Evolutionary conservation across 2,113 vertebrate species (phyloP).

Genomic region (Camelus dromedarius): DNA sequence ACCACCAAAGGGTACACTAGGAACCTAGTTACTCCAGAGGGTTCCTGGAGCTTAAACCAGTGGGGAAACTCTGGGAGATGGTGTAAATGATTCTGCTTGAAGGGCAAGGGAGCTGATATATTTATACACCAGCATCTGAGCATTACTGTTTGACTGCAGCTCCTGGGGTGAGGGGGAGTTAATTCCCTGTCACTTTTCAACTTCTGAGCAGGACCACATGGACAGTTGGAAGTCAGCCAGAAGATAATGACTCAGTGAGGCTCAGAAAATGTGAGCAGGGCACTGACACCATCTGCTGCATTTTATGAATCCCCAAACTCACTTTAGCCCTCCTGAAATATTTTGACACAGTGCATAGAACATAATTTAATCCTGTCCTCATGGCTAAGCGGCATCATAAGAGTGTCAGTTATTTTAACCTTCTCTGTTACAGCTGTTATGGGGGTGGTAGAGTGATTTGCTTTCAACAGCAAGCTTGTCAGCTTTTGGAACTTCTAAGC

Average conservation of each 20-base stretch:
- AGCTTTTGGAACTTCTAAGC: not conserved
- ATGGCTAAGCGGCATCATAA: not conserved
- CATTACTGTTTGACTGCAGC: not conserved
- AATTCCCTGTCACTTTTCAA: not conserved
- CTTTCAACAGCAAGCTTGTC: not conserved
- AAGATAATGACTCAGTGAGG: not conserved
- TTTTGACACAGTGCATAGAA: not conserved
- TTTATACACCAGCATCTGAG: not conserved
- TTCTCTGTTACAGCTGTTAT: not conserved
- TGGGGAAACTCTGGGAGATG: not conserved
- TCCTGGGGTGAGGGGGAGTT: fast-evolving
- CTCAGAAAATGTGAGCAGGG: not conserved
- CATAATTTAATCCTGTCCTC: not conserved
- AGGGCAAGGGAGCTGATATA: fast-evolving
- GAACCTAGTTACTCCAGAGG: not conserved
- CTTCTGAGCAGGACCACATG: not conserved
- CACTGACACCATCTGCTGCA: fast-evolving
- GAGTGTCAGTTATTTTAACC: not conserved
- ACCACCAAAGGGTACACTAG: not conserved
- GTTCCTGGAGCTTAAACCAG: not conserved
- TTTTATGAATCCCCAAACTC: not conserved
- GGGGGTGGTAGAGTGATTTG: not conserved
- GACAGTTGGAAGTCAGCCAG: not conserved
- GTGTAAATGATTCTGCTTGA: not conserved
- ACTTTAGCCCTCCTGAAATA: not conserved